Base-by-base conservation (phyloP, 1,140 invertebrate genomes). In the Danaus melanippus region DNA sequence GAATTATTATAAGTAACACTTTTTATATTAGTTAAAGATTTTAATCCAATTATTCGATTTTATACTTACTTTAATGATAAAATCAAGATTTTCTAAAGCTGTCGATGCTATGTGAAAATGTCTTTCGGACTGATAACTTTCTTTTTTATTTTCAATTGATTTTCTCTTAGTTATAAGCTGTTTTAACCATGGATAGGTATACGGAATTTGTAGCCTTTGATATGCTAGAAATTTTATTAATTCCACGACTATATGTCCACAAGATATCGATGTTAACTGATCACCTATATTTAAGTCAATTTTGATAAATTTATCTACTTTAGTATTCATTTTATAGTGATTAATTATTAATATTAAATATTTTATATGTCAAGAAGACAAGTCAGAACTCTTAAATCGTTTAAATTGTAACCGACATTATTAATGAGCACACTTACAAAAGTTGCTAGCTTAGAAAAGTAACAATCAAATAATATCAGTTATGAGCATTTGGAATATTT, bases 171-270 rank as follows among this genome's bases (percentile, higher is more conserved):
- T 85, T 11, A 88, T 66, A 15, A 87, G 56, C 65, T 85, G 79
- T 64, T 87, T 88, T 42, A 88, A 62, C 74, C 81, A 86, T 53
- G 83, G 80, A 63, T 86, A 88, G 6, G 74, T 74, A 50, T 87
- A 87, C 0, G 87, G 87, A 63, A 87, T 87, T 72, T 88, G 87
- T 12, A 86, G 56, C 62, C 81, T 78, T 71, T 88, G 86, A 77
- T 87, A 86, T 8, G 70, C 70, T 39, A 88, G 67, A 65, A 84
- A 86, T 61, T 88, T 88, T 21, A 88, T 79, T 53, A 88, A 64
- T 69, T 88, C 86, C 7, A 81, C 76, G 15, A 88, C 64, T 48
- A 87, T 65, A 60, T 84, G 76, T 8, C 83, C 83, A 67, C 85
- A 87, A 10, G 84, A 84, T 63, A 77, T 82, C 39, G 75, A 63